Percentiles rank a stretch among this genome's conserved stretches.
These are phyloP conservation scores for Isotomurus palustris DNA, from an alignment of 2,888 invertebrate species.

Conservation along the genomic window DNA sequence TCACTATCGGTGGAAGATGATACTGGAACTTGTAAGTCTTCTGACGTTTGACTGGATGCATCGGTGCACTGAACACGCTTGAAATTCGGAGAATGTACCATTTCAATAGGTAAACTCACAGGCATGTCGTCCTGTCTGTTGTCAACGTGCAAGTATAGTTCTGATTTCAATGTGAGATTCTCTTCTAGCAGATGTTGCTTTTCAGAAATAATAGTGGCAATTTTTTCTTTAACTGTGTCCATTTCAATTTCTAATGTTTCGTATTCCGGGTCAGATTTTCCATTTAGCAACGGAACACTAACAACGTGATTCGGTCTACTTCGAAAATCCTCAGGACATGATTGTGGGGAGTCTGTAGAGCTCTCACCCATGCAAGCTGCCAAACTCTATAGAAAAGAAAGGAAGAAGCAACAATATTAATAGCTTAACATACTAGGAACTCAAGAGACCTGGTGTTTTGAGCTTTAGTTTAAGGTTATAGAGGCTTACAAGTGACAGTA, in stretches of 20 bases:
- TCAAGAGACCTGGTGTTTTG: too few relatives aligned
- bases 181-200: constrained; percentile 49
- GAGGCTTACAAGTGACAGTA: too few relatives aligned
- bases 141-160: not conserved
- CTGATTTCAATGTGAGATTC: constrained; percentile 46
- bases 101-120: constrained; percentile 3
- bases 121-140: too few relatives aligned
- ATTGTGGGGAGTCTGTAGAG: constrained; percentile 35
- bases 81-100: too few relatives aligned
- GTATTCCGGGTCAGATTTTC: constrained; percentile 45
- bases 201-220: constrained; percentile 48
- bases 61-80: constrained; percentile 5
- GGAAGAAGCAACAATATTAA: constrained; percentile 11
- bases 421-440: too few relatives aligned
- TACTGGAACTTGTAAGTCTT: not conserved
- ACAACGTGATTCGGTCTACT: not conserved
- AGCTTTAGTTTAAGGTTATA: too few relatives aligned
- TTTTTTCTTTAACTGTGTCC: constrained; percentile 47
- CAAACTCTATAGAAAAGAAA: constrained; percentile 26
- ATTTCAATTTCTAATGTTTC: constrained; percentile 46
- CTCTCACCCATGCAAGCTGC: constrained; percentile 37
- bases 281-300: constrained; percentile 1
- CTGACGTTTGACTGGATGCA: not conserved
- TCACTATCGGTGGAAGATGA: not conserved
- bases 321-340: not conserved